Conservation (phyloP, 2,113 vertebrate species). For the Oreochromis tanganicae region DNA sequence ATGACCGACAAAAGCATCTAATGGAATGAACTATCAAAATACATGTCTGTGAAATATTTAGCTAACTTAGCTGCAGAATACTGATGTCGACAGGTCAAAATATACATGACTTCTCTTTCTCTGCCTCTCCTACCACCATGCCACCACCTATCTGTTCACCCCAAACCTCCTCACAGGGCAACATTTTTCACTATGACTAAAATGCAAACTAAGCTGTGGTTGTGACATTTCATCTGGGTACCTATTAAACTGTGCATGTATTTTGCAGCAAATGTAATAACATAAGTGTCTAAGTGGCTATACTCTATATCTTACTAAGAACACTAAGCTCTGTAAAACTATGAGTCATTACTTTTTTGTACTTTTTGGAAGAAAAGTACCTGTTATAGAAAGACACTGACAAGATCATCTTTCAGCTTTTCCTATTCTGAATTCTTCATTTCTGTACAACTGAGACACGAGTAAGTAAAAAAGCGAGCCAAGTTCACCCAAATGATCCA, state of each 20-base stretch:
- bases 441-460: not conserved
- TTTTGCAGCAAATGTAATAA: not conserved
- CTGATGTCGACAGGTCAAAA: not conserved
- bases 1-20: not conserved
- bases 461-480: not conserved
- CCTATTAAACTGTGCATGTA: not conserved
- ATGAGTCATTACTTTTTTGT: not conserved
- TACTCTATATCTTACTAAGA: not conserved
- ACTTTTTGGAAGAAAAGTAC: not conserved
- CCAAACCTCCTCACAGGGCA: not conserved
- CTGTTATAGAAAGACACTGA: not conserved
- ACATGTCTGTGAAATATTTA: not conserved
- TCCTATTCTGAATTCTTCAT: not conserved
- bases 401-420: not conserved
- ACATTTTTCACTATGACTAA: not conserved
- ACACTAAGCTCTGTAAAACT: not conserved
- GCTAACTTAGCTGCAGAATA: not conserved
- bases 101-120: not conserved
- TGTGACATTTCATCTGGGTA: not conserved
- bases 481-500: not conserved
- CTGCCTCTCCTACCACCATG: too few species aligned
- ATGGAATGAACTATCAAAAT: not conserved
- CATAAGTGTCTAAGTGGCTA: not conserved
- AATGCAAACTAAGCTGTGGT: not conserved
- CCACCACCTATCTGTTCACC: not conserved